Evolutionary conservation across 2,797 vertebrate genomes (phyloP).

Genomic region (Acanthornis magna): DNA sequence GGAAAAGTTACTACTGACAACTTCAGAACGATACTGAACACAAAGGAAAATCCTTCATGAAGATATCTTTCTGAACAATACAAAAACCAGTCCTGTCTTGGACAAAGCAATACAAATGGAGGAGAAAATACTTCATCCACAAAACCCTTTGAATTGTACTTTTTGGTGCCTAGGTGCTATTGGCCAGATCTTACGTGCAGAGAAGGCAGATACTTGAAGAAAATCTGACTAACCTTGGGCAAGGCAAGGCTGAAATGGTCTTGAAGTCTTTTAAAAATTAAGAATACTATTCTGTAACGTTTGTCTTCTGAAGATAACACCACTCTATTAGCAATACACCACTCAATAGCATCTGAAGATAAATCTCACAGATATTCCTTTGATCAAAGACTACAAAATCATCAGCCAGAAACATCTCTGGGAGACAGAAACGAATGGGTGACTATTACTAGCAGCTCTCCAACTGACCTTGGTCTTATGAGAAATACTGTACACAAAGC

Average conservation of each 20-base stretch:
- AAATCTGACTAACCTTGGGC: background rate
- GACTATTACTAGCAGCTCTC: background rate
- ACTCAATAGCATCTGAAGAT: background rate
- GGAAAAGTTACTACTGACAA: background rate
- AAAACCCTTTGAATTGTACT: background rate
- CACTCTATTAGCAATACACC: background rate
- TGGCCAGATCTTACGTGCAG: rapidly evolving
- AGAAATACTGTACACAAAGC: background rate
- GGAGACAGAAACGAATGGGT: background rate
- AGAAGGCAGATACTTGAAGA: background rate
- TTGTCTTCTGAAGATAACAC: background rate
- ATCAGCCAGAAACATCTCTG: background rate
- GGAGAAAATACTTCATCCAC: background rate
- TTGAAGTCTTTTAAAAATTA: background rate
- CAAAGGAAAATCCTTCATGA: background rate
- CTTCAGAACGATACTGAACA: background rate
- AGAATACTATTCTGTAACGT: background rate
- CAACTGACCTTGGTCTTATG: background rate
- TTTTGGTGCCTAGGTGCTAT: background rate
- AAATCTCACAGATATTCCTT: background rate
- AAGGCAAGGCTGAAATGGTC: background rate
- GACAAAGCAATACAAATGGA: background rate
- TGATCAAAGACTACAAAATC: background rate
- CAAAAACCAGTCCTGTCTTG: background rate
- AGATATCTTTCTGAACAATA: background rate